Evolutionary conservation across 2,888 invertebrate genomes (phyloP).

Genomic region (Yponomeuta plumbellus): DNA sequence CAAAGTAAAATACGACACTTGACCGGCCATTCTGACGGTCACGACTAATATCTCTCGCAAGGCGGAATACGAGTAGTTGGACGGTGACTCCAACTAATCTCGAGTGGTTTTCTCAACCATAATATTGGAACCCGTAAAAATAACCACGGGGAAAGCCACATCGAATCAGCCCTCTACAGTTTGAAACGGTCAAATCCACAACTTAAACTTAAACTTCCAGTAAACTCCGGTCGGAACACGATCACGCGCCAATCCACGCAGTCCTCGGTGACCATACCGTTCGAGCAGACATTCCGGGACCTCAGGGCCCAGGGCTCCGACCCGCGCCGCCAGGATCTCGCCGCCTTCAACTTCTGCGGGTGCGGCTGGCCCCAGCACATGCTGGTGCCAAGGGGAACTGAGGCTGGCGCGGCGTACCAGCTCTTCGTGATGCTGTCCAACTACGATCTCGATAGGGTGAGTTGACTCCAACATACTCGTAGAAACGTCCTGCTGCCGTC

Average conservation of each 20-base stretch:
- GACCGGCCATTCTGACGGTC: no score
- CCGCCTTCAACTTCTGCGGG: conserved; percentile 76
- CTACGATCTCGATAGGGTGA: conserved; percentile 62
- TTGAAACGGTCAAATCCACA: no score
- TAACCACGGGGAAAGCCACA: no score
- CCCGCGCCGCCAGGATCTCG: conserved; percentile 36
- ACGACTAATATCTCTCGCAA: no score
- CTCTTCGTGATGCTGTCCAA: conserved; percentile 70
- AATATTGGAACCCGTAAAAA: no score
- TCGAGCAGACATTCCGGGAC: conserved; percentile 77
- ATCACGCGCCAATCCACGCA: conserved; percentile 76
- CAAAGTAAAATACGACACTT: no score
- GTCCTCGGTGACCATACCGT: conserved; percentile 77
- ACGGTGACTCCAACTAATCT: no score
- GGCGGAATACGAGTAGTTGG: no score
- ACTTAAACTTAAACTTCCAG: conserved; percentile 43
- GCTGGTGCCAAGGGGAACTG: conserved; percentile 72
- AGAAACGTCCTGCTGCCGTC: neutral
- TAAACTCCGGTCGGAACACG: conserved; percentile 73
- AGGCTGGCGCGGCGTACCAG: conserved; percentile 51
- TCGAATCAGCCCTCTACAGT: no score
- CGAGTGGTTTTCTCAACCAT: no score
- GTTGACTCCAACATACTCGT: conserved; percentile 18
- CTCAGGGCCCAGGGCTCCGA: conserved; percentile 47
- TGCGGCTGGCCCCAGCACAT: conserved; percentile 79